Percentiles rank a stretch among this genome's conserved stretches.
These are phyloP conservation scores for Stichopus horrens DNA, from an alignment of 53 echinoderm and acorn worm species.

Conservation along the genomic window DNA sequence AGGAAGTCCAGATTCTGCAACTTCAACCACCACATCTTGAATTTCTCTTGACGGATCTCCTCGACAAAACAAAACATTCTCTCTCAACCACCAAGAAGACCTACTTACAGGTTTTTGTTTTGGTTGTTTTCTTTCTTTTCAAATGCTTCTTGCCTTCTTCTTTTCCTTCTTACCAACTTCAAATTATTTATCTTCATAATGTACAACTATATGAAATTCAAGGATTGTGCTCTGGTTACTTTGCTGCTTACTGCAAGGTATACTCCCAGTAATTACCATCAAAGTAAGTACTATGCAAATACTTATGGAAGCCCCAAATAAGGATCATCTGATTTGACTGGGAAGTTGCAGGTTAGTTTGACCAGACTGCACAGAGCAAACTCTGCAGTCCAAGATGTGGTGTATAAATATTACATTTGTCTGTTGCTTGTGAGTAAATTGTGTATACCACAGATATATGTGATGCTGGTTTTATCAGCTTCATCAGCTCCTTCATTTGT, in stretches of 20 bases:
- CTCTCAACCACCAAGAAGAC: conserved; percentile 65
- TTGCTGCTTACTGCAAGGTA: not conserved
- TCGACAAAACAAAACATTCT: conserved; percentile 76
- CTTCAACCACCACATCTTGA: conserved; percentile 78
- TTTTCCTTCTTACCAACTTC: not conserved
- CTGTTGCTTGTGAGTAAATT: no score
- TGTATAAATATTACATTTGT: no score
- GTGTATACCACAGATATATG: no score
- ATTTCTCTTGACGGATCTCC: conserved; percentile 82
- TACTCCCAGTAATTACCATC: not conserved
- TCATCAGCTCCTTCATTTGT: no score
- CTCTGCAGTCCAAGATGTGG: no score
- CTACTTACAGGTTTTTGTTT: conserved; percentile 70
- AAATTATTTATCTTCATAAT: not conserved
- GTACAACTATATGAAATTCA: no score
- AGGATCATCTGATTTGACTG: no score
- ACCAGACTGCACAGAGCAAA: no score
- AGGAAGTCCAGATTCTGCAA: conserved; percentile 79
- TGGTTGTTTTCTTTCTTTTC: not conserved
- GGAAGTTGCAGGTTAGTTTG: no score
- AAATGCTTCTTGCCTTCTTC: not conserved
- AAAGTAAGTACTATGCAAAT: no score
- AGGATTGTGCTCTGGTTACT: not conserved
- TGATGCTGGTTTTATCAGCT: no score
- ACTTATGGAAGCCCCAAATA: no score